phyloP scores from a whole-genome alignment of 1,140 invertebrate genomes.

The Trichonephila clavipes region DNA sequence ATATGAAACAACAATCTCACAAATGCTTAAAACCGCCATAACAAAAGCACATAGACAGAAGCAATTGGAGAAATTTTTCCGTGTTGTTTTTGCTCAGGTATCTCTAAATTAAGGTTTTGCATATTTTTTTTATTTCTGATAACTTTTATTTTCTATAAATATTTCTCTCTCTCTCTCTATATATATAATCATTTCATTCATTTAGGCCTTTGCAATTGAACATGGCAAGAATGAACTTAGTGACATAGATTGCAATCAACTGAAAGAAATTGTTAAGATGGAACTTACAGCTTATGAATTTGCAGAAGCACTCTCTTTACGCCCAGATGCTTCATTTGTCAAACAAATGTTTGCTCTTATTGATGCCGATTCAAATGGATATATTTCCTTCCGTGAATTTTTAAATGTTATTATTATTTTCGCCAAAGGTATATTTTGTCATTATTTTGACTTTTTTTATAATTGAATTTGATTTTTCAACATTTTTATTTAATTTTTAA shows the following conservation, averaged over 20 bases:
- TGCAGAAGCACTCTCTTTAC: conserved; percentile 84
- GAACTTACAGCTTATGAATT: conserved; percentile 84
- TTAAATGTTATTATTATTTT: conserved; percentile 85
- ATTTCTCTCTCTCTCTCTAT: no score
- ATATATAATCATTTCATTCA: conserved; percentile 22
- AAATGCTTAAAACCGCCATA: conserved; percentile 80
- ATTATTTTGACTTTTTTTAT: not conserved
- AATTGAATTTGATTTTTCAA: no score
- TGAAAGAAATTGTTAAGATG: conserved; percentile 82
- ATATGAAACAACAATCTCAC: conserved; percentile 78
- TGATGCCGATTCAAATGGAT: conserved; percentile 85
- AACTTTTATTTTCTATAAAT: not conserved
- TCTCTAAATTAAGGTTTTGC: not conserved
- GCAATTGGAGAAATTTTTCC: conserved; percentile 83
- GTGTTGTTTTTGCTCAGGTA: conserved; percentile 83
- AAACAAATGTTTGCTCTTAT: conserved; percentile 85
- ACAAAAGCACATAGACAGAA: conserved; percentile 82
- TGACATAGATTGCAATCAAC: conserved; percentile 80
- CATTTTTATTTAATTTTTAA: not conserved
- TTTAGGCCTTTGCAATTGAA: conserved; percentile 81
- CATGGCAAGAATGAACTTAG: conserved; percentile 81
- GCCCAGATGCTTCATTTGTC: conserved; percentile 84
- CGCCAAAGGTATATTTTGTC: conserved; percentile 82
- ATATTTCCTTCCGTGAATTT: conserved; percentile 86
- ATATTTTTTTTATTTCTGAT: not conserved